A percentile compares a stretch with the other conserved stretches of the same genome.
These are phyloP conservation scores for Prunella strophiata DNA, from an alignment of 2,797 vertebrate genomes.

Conservation along the genomic window DNA sequence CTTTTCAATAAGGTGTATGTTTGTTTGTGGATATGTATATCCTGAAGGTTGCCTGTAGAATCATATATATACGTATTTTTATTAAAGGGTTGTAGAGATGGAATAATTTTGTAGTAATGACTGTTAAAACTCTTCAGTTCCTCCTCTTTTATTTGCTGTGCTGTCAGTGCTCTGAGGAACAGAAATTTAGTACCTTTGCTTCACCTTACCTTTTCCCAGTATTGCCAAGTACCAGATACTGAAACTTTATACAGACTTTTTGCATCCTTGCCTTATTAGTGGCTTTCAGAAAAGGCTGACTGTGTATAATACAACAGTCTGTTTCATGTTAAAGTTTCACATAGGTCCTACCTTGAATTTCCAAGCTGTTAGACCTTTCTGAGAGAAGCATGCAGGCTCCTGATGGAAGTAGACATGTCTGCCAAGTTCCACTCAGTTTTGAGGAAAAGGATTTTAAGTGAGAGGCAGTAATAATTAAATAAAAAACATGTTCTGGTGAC, in stretches of 20 bases:
- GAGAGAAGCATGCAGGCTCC: background rate
- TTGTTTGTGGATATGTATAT: background rate
- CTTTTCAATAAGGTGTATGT: background rate
- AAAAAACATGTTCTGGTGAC: background rate
- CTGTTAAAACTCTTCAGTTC: background rate
- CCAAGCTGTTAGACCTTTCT: background rate
- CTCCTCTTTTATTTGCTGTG: background rate
- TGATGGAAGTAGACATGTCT: background rate
- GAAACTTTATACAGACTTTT: background rate
- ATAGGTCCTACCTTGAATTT: background rate
- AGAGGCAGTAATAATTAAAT: background rate
- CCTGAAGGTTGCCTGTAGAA: background rate
- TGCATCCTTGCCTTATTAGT: background rate
- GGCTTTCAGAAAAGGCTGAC: background rate
- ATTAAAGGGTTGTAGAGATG: background rate
- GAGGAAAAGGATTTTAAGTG: background rate
- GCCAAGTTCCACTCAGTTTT: background rate
- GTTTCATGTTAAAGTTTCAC: background rate
- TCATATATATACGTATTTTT: fast-evolving
- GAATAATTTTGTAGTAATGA: background rate
- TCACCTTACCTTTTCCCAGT: background rate
- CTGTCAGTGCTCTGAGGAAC: background rate
- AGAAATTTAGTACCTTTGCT: background rate
- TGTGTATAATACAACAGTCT: background rate
- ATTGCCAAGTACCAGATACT: background rate